Conservation (phyloP, 2,797 vertebrate genomes). For the Diplodus sargus region DNA sequence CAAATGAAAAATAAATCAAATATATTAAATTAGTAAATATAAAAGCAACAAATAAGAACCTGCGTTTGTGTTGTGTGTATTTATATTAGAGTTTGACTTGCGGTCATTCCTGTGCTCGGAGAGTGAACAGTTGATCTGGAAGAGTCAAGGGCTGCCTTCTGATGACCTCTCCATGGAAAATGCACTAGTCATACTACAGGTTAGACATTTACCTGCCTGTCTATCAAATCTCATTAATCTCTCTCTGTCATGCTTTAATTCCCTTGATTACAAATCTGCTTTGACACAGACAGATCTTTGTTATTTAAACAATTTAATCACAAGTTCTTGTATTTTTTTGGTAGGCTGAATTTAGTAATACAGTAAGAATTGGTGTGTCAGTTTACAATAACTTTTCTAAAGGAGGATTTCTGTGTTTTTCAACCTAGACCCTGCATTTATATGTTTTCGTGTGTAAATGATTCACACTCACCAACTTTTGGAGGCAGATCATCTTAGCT, state of each 20-base stretch:
- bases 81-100: slow-evolving; percentile 90
- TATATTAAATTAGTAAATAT: slow-evolving; percentile 80
- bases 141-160: slow-evolving; percentile 96
- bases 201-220: slow-evolving; percentile 61
- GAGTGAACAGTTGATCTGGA: slow-evolving; percentile 98
- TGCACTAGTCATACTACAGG: slow-evolving; percentile 96
- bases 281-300: background rate
- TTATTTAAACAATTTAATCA: slow-evolving; percentile 12
- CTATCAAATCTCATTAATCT: background rate
- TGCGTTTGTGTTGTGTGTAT: slow-evolving; percentile 25
- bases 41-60: slow-evolving; percentile 80
- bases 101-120: slow-evolving; percentile 95
- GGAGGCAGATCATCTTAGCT: too few species aligned
- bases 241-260: slow-evolving; percentile 2
- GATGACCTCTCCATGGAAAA: slow-evolving; percentile 99
- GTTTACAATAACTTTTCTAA: background rate
- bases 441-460: too few species aligned
- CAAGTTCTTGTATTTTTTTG: background rate
- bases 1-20: background rate
- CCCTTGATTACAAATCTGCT: background rate
- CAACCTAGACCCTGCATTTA: too few species aligned
- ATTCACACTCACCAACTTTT: too few species aligned
- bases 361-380: background rate
- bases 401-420: too few species aligned
- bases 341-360: background rate